Conservation (phyloP, 2,113 vertebrate genomes). For the Python bivittatus region DNA sequence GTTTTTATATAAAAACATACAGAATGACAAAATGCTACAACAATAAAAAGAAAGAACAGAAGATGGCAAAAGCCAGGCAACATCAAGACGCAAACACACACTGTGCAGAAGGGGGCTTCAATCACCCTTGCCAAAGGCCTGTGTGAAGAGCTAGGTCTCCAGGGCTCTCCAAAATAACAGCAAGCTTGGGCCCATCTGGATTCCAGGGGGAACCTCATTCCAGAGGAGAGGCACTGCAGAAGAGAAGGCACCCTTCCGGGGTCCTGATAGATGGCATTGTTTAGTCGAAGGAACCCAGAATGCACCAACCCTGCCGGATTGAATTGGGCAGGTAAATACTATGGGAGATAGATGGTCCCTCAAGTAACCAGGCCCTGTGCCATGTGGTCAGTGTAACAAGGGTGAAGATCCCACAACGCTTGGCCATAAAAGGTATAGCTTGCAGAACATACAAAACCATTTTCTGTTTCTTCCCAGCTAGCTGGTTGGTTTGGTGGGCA, state of each 20-base stretch:
- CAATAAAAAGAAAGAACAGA: neutral
- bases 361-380: too few species aligned
- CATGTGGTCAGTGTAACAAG: too few species aligned
- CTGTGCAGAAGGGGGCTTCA: neutral
- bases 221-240: neutral
- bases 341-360: too few species aligned
- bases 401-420: too few species aligned
- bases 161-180: neutral
- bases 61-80: neutral
- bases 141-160: neutral
- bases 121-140: neutral
- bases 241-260: neutral
- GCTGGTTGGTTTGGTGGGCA: too few species aligned
- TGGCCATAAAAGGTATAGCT: too few species aligned
- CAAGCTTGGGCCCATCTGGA: neutral
- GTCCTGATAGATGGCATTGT: too few species aligned
- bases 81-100: neutral
- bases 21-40: neutral
- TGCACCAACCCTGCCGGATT: too few species aligned
- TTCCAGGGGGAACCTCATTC: neutral
- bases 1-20: neutral
- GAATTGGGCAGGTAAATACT: too few species aligned
- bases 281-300: too few species aligned
- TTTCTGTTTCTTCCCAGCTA: too few species aligned
- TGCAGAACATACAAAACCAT: too few species aligned